phyloP scores from a whole-genome alignment of 1,140 invertebrate genomes.

The Subanguina moxae region DNA sequence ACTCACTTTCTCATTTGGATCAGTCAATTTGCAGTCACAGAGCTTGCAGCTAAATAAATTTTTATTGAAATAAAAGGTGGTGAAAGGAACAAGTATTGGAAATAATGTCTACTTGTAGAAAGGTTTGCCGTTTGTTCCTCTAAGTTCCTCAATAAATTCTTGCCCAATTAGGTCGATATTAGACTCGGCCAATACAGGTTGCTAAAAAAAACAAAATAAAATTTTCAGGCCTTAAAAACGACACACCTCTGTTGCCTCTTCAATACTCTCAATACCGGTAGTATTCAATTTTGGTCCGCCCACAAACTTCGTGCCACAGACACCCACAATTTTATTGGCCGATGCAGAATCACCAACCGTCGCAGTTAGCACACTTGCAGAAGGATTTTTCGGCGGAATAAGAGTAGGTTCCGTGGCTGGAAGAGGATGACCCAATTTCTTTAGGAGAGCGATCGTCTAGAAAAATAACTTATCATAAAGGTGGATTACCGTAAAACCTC shows the following conservation, averaged over 20 bases:
- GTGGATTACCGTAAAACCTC: too few relatives aligned
- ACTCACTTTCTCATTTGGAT: slow-evolving; percentile 98
- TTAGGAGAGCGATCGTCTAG: slow-evolving; percentile 64
- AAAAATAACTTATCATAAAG: too few relatives aligned
- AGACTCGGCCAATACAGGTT: slow-evolving; percentile 63
- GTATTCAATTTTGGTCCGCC: slow-evolving; percentile 61
- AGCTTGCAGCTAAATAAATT: slow-evolving; percentile 95
- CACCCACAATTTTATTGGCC: slow-evolving; percentile 67
- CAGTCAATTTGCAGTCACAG: slow-evolving; percentile 96
- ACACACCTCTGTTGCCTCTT: slow-evolving; percentile 12
- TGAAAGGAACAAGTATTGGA: too few relatives aligned
- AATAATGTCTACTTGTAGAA: too few relatives aligned
- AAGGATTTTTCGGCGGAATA: slow-evolving; percentile 58
- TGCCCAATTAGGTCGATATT: slow-evolving; percentile 92
- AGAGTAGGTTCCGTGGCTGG: slow-evolving; percentile 88
- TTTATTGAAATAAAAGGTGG: neutral
- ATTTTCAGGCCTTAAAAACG: neutral
- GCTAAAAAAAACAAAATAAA: slow-evolving; percentile 11
- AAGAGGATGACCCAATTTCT: slow-evolving; percentile 93
- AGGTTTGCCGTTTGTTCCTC: slow-evolving; percentile 76
- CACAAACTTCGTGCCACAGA: slow-evolving; percentile 84
- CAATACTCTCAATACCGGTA: slow-evolving; percentile 44
- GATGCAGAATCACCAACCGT: neutral
- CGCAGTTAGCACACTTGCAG: slow-evolving; percentile 10
- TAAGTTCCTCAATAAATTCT: slow-evolving; percentile 96